phyloP scores from a whole-genome alignment of 2,888 invertebrate species.

The Marasmarcha lunaedactyla region DNA sequence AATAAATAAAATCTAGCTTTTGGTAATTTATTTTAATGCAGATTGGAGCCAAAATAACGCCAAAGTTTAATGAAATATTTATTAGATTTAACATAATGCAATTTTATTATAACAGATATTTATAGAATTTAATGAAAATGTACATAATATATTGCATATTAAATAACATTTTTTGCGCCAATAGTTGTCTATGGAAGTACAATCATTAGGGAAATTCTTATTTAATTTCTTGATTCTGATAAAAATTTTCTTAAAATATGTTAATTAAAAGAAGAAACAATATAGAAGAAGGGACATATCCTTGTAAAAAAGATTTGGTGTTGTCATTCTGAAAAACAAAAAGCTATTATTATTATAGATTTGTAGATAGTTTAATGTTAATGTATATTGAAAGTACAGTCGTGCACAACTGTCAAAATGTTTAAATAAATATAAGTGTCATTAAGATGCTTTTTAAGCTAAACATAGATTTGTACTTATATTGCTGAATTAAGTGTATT shows the following conservation, averaged over 20 bases:
- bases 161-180: constrained; percentile 20
- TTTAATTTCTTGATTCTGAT: too few species aligned
- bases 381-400: constrained; percentile 31
- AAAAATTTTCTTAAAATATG: too few species aligned
- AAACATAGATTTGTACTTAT: constrained; percentile 34
- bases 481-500: constrained; percentile 20
- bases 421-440: neutral
- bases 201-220: constrained; percentile 39
- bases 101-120: constrained; percentile 11
- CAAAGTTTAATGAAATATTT: constrained; percentile 43
- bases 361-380: constrained; percentile 23
- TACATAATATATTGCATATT: constrained; percentile 11
- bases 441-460: constrained; percentile 32
- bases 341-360: constrained; percentile 19
- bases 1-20: constrained; percentile 17
- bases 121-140: constrained; percentile 10
- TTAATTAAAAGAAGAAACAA: too few species aligned
- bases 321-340: constrained; percentile 31
- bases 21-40: constrained; percentile 26
- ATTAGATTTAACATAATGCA: constrained; percentile 8
- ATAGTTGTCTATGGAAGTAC: constrained; percentile 32
- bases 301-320: constrained; percentile 23
- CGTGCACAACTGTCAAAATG: constrained; percentile 33
- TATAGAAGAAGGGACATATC: constrained; percentile 42
- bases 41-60: constrained; percentile 54